These are phyloP conservation scores for Scaptomyza reducta DNA, from an alignment of 2,888 invertebrate species.

Conservation along the genomic window DNA sequence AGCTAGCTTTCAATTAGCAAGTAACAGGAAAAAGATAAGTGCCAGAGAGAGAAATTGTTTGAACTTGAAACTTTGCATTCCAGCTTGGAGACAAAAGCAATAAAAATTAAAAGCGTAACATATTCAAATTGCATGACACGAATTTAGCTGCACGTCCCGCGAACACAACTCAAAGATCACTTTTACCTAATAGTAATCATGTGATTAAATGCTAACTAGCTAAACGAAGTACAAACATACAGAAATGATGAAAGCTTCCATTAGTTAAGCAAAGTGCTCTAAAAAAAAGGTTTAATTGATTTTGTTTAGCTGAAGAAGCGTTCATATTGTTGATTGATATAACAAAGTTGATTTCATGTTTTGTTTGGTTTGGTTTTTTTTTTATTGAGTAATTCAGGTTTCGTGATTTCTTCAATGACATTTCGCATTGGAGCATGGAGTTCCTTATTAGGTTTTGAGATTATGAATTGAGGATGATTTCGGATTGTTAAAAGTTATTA, in stretches of 20 bases:
- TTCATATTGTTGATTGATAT: slow-evolving; percentile 10
- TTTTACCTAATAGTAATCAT: slow-evolving; percentile 17
- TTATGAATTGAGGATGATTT: slow-evolving; percentile 17
- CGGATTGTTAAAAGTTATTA: slow-evolving; percentile 2
- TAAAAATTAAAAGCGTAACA: slow-evolving; percentile 10
- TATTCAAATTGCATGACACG: slow-evolving; percentile 39
- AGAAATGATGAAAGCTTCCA: slow-evolving; percentile 27
- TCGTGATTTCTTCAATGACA: slow-evolving; percentile 15
- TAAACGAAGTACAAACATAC: slow-evolving; percentile 2
- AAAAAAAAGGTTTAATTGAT: slow-evolving; percentile 14
- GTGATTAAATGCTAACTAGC: slow-evolving; percentile 31
- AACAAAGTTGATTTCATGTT: slow-evolving; percentile 7
- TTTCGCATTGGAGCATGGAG: slow-evolving; percentile 30
- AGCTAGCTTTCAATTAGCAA: slow-evolving; percentile 32
- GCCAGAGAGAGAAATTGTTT: slow-evolving; percentile 5
- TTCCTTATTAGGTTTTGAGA: slow-evolving; percentile 44
- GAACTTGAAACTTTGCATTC: slow-evolving; percentile 31
- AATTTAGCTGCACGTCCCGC: too few relatives aligned
- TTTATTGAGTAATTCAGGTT: slow-evolving; percentile 41
- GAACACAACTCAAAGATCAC: slow-evolving; percentile 14
- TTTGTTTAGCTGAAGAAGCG: not conserved
- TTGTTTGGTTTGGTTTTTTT: slow-evolving; percentile 31
- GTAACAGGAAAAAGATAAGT: not conserved
- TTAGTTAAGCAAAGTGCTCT: slow-evolving; percentile 13
- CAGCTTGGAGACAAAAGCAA: not conserved